Evolutionary conservation across 2,113 vertebrate genomes (phyloP), one percentile per base, ranked within the genome.

Genomic region (Pholis gunnellus): DNA sequence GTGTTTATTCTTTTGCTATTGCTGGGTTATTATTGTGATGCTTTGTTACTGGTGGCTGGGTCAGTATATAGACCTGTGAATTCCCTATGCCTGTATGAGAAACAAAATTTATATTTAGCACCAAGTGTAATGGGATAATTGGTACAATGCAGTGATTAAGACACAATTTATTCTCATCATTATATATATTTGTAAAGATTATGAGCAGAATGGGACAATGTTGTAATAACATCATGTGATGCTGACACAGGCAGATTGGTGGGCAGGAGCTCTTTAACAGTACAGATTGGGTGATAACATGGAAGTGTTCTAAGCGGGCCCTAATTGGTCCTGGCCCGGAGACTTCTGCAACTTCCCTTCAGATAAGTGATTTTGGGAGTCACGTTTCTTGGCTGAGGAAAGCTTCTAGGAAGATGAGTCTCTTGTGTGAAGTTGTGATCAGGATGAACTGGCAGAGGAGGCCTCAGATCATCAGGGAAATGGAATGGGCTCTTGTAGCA

Each of bases 211-310:
- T 31, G 22, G 20, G 29, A 38, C 38, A 40, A 29, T 78, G 50
- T 59, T 11, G 46, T 17, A 22, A 71, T 34, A 27, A 69, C 11
- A 61, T 20, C 17, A 65, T 71, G 7, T 34, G 25, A 64, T 46
- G 14, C 52, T 85, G 82, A 87, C 79, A 81, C 54, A 65, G 78
- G 71, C 91, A 92, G 92, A 93, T 93, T 91, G 91, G 77, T 86
- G 80, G 90, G 88, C 90, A 92, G 73, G 79, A 75, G 61, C 48
- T 83, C 65, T 15, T 81, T 91, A 83, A 83, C 89, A 91, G 83
- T 90, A 87, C 87, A 92, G 92, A 93, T 85, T 89, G 90, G 89
- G 89, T 89, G 93, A 90, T 87, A 90, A 91, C 2, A 78, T 88
- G 82, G 59, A 89, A 44, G 74, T 78, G 77, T 68, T 91, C 78